Evolutionary conservation across 2,113 vertebrate genomes (phyloP), one percentile per base, ranked within the genome.

Genomic region (Rhea pennata): DNA sequence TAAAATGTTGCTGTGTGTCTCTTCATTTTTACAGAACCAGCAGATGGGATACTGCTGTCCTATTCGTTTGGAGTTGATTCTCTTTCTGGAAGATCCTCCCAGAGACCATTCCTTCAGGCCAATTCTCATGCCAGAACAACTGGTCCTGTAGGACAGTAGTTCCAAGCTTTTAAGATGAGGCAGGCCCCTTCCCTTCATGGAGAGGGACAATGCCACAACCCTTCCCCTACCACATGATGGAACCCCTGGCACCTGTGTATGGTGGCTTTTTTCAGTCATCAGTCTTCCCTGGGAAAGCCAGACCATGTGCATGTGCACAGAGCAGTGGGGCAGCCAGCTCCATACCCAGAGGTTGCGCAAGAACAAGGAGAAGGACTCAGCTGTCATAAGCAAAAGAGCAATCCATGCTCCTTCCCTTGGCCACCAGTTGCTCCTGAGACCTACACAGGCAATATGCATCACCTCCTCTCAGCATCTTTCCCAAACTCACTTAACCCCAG

Each of bases 251-350:
- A 51, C 6, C 31, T 36, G 1, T 6, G 2, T 75, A 51, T 23
- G 11, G 4, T 36, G 56, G 39, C 33, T 82, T 90, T 77, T 67
- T 64, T 73, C 48, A 95, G 19, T 72, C 20, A 20, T 10, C n/a
- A 65, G 26, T 22, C 58, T 67, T 39, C 22, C 44, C 53, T 42
- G 1, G 2, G 85, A 82, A 90, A 80, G 44, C 33, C 26, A 54
- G 75, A 6, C 15, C 31, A n/a, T 42, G 20, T 15, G 56, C 7
- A 11, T 2, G 12, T 2, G 0, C 15, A 11, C 0, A 2, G 61
- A 88, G 40, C 20, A 27, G 24, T 13, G 29, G 29, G 33, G 51
- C 33, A 84, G 40, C 16, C 26, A n/a, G 31, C 24, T 80, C 23
- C 53, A 65, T 24, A 48, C 7, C 44, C 22, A 73, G 48, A 58